Conservation (phyloP, 1,140 invertebrate genomes). For the Apis laboriosa region DNA sequence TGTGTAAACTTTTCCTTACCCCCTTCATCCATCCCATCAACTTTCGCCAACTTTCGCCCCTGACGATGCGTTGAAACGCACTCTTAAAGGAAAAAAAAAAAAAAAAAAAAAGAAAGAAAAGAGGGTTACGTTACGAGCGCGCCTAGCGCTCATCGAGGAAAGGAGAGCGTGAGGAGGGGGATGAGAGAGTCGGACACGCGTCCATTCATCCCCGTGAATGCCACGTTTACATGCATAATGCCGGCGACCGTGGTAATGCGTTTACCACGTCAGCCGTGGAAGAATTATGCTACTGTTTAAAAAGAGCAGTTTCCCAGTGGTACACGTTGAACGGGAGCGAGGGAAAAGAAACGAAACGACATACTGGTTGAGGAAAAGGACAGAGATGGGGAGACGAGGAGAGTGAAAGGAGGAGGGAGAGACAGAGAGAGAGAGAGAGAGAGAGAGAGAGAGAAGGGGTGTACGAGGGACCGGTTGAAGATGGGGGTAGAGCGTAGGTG, state of each 20-base stretch:
- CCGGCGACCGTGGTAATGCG: constrained; percentile 58
- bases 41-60: not conserved
- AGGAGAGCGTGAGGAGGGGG: constrained; percentile 7
- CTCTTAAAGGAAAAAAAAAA: not conserved
- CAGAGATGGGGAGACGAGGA: constrained; percentile 5
- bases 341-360: constrained; percentile 21
- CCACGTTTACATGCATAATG: constrained; percentile 70
- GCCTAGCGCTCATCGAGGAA: not conserved
- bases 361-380: not conserved
- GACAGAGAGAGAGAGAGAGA: constrained; percentile 19
- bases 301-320: constrained; percentile 65
- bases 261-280: constrained; percentile 66
- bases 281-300: constrained; percentile 72
- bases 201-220: constrained; percentile 67
- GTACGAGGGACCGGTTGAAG: constrained; percentile 30
- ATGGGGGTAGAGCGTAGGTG: constrained; percentile 27
- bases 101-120: too few relatives aligned
- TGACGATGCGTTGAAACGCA: not conserved
- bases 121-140: constrained; percentile 8
- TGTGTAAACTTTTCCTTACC: constrained; percentile 11
- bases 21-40: not conserved
- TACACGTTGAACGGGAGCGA: constrained; percentile 14
- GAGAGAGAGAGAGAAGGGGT: constrained; percentile 3
- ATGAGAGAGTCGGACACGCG: constrained; percentile 54
- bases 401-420: constrained; percentile 16